phyloP scores from a whole-genome alignment of 1,140 invertebrate species.

The Cydia splendana region DNA sequence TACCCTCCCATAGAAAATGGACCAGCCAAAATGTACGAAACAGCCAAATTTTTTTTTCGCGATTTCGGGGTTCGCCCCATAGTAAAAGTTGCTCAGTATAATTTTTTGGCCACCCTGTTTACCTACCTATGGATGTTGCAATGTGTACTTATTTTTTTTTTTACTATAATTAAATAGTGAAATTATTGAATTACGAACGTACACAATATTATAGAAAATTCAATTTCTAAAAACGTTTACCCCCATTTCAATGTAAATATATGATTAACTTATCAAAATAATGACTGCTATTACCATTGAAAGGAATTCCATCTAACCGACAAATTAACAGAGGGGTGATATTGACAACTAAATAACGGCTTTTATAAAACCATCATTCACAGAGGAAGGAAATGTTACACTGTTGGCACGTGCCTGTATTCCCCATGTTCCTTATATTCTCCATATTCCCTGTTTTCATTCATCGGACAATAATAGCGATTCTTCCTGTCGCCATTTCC shows the following conservation, averaged over 20 bases:
- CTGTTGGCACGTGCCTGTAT: conserved; percentile 39
- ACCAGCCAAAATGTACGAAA: too few species aligned
- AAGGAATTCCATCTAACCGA: conserved; percentile 44
- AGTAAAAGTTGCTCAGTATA: too few species aligned
- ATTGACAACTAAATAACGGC: conserved; percentile 63
- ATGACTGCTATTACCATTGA: conserved; percentile 22
- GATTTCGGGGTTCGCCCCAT: too few species aligned
- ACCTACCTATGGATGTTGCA: too few species aligned
- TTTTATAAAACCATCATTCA: conserved; percentile 66
- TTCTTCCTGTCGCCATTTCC: conserved; percentile 61
- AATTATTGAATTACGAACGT: neutral
- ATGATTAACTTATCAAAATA: conserved; percentile 12
- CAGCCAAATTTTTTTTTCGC: too few species aligned
- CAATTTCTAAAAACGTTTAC: neutral
- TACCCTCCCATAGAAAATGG: too few species aligned
- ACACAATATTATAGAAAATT: neutral
- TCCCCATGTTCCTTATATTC: conserved; percentile 15
- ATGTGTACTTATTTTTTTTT: too few species aligned
- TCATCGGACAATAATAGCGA: conserved; percentile 71
- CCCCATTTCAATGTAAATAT: neutral
- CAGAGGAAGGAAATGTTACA: conserved; percentile 53
- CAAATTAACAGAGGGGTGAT: conserved; percentile 47
- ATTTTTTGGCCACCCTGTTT: too few species aligned
- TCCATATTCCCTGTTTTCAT: conserved; percentile 37
- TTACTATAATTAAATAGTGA: neutral